Percentiles rank a stretch among this genome's conserved stretches.
Conservation (phyloP, 1,140 invertebrate genomes). For the Leptestheria dahalacensis region DNA sequence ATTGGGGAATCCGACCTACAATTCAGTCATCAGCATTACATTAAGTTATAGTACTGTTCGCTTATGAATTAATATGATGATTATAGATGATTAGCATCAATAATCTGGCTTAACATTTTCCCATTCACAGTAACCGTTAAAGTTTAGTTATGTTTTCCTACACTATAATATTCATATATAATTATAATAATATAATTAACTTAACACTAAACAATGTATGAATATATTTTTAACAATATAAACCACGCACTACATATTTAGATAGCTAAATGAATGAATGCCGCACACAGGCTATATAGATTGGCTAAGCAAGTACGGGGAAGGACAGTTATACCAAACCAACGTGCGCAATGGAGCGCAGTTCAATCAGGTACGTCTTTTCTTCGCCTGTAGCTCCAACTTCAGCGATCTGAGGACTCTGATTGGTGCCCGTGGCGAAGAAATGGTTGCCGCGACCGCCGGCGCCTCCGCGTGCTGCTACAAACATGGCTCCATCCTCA, state of each 20-base stretch:
- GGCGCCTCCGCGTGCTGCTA: constrained; percentile 83
- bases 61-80: background rate
- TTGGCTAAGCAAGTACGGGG: background rate
- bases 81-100: too few species aligned
- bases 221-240: too few species aligned
- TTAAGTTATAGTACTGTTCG: background rate
- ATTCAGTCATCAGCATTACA: constrained; percentile 8
- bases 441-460: constrained; percentile 91
- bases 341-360: constrained; percentile 84
- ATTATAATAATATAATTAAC: too few species aligned
- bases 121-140: too few species aligned
- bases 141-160: too few species aligned
- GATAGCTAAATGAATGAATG: too few species aligned
- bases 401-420: constrained; percentile 73
- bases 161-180: too few species aligned
- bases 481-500: constrained; percentile 61
- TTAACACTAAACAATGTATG: too few species aligned
- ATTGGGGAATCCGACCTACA: constrained; percentile 84
- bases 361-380: constrained; percentile 54
- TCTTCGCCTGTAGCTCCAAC: constrained; percentile 72
- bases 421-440: constrained; percentile 64
- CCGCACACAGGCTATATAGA: too few species aligned
- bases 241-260: too few species aligned
- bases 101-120: too few species aligned
- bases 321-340: constrained; percentile 47